Percentiles rank a stretch among this genome's conserved stretches.
Evolutionary conservation across 2,888 invertebrate genomes (phyloP).

Genomic region (Serrognathus titanus): DNA sequence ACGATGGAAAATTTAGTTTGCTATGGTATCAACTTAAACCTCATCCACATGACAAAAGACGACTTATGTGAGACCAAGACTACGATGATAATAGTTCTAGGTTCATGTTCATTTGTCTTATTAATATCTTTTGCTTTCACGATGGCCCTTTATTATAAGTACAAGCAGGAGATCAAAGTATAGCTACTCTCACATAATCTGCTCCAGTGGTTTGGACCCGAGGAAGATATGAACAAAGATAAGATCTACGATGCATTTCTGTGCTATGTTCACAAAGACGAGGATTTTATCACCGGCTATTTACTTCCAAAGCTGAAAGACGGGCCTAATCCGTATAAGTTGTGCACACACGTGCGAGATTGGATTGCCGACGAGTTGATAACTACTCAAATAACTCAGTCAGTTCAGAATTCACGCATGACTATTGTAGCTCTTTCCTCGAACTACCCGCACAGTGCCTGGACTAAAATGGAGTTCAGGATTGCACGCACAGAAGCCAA

Average conservation of each 20-base stretch:
- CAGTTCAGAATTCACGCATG: slow-evolving; percentile 67
- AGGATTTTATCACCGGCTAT: slow-evolving; percentile 62
- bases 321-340: slow-evolving; percentile 60
- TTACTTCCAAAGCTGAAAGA: slow-evolving; percentile 65
- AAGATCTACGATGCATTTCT: slow-evolving; percentile 74
- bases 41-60: background rate
- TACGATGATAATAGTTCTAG: background rate
- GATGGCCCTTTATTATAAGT: slow-evolving; percentile 50
- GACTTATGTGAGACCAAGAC: background rate
- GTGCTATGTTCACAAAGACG: slow-evolving; percentile 75
- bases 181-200: slow-evolving; percentile 63
- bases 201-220: slow-evolving; percentile 62
- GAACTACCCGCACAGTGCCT: slow-evolving; percentile 70
- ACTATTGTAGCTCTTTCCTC: slow-evolving; percentile 68
- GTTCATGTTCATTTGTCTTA: slow-evolving; percentile 4
- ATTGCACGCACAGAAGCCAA: slow-evolving; percentile 65
- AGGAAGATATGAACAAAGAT: slow-evolving; percentile 67
- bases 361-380: slow-evolving; percentile 74
- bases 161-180: slow-evolving; percentile 62
- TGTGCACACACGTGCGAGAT: slow-evolving; percentile 72
- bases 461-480: slow-evolving; percentile 68
- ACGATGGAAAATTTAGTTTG: too few species aligned
- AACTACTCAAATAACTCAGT: slow-evolving; percentile 65
- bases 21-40: too few species aligned
- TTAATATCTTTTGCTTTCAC: background rate